phyloP scores from a whole-genome alignment of 2,888 invertebrate genomes.

The Meteorus cinctellus region DNA sequence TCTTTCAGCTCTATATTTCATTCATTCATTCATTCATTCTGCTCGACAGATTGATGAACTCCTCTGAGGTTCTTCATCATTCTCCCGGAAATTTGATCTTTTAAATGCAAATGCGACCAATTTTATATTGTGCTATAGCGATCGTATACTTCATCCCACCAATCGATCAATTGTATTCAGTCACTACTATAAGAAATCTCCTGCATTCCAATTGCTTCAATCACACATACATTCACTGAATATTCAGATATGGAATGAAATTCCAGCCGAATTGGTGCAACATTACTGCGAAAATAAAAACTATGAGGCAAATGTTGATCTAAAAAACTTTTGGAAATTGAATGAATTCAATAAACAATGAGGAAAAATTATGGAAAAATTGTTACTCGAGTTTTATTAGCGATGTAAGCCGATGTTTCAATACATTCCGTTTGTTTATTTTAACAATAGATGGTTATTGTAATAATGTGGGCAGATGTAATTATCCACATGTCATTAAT shows the following conservation, averaged over 20 bases:
- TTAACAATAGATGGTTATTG: background rate
- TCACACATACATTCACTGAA: too few relatives aligned
- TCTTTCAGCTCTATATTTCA: background rate
- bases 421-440: background rate
- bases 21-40: background rate
- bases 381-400: slow-evolving; percentile 14
- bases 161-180: too few relatives aligned
- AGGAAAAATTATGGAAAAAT: background rate
- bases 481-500: background rate
- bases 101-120: too few relatives aligned
- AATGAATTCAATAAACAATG: background rate
- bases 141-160: too few relatives aligned
- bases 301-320: too few relatives aligned
- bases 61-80: background rate
- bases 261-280: too few relatives aligned
- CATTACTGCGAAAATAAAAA: too few relatives aligned
- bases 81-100: too few relatives aligned
- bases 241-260: too few relatives aligned
- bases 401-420: background rate
- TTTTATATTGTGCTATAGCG: too few relatives aligned
- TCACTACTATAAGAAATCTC: background rate
- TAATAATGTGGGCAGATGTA: background rate
- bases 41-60: background rate
- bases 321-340: background rate
- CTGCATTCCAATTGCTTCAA: too few relatives aligned